phyloP scores from a whole-genome alignment of 2,797 vertebrate genomes.

The Myoxocephalus aenaeus region DNA sequence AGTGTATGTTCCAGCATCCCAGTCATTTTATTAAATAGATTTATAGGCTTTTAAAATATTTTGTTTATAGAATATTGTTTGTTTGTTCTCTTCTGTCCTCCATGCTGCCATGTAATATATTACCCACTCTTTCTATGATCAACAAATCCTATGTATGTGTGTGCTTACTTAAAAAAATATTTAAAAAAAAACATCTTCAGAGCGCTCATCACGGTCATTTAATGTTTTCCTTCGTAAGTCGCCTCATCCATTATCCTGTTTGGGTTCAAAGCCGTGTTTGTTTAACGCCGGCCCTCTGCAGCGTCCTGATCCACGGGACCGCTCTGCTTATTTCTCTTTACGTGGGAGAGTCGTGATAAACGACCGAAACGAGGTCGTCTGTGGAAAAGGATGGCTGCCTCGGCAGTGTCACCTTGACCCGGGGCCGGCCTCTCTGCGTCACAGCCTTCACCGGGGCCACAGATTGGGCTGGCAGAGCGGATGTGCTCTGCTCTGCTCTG shows the following conservation, averaged over 20 bases:
- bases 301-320: background rate
- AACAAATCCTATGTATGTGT: background rate
- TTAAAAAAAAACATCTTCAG: background rate
- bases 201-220: background rate
- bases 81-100: background rate
- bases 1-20: background rate
- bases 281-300: background rate
- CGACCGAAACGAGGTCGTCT: conserved; percentile 24
- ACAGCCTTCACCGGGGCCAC: conserved; percentile 19
- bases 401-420: conserved; percentile 30
- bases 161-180: background rate
- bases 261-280: conserved; percentile 2
- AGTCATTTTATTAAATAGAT: background rate
- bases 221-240: background rate
- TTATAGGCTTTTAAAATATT: background rate
- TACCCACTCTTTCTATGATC: background rate
- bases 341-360: conserved; percentile 19
- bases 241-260: background rate
- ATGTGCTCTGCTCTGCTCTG: too few relatives aligned
- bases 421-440: background rate
- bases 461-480: background rate
- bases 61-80: background rate
- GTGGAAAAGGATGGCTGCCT: background rate
- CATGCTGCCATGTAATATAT: background rate
- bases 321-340: background rate